Evolutionary conservation across 2,888 invertebrate genomes (phyloP), one percentile per base, ranked within the genome.

Genomic region (Maniola hyperantus): DNA sequence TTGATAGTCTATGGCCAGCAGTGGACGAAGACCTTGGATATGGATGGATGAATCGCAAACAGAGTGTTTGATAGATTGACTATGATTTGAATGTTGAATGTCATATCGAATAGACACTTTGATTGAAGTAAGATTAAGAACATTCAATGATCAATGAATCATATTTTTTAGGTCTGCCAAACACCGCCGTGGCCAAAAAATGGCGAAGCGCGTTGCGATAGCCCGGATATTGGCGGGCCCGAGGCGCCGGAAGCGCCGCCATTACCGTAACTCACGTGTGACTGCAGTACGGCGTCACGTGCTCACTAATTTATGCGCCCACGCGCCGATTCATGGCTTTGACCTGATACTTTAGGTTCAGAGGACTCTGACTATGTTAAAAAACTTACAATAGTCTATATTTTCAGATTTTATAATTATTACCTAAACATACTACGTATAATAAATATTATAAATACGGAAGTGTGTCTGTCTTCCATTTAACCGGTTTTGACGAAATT

Each of bases 81-180:
- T 26, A 26, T 26, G 26, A 26, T 26, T 26, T 26, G 2, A 26
- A 26, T 26, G 26, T 26, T 26, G 2, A 26, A 26, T 26, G 26
- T 26, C 26, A 26, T 26, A 26, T 26, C 26, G 26, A 26, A 26
- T 26, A 26, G 26, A 26, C 1, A 26, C 26, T 26, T 26, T 26
- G n/a, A n/a, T 26, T 26, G 1, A 26, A 26, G 26, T 26, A 26
- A 26, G 26, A 1, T 34, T 54, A 34, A 34, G 34, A 64, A 65
- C 57, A 55, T 54, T 26, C 39, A 54, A 65, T 67, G 55, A 50
- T 26, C 39, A 54, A 65, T 67, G 55, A 62, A 69, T 69, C 53
- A 69, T 62, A 42, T 55, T 55, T 65, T 67, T 67, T 34, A 67
- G 57, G 46, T 62, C 42, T 65, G 62, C 65, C 61, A 66, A 57